Evolutionary conservation across 1,140 invertebrate species (phyloP), one percentile per base, ranked within the genome.

Genomic region (Drosophila oshimai): DNA sequence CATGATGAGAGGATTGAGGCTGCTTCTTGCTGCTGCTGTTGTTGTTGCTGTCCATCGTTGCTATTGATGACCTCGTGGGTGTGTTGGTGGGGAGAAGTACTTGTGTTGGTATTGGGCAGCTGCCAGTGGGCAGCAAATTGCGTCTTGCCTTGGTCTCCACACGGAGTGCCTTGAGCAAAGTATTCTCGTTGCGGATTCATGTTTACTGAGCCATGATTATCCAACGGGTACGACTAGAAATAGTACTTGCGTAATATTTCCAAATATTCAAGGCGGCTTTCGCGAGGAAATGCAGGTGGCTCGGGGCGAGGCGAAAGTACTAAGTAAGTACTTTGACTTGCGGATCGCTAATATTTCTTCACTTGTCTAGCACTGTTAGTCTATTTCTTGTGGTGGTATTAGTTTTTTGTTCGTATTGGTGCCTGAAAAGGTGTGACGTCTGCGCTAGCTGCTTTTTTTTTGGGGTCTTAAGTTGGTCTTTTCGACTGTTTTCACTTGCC

Each of bases 161-260:
- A 93, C 92, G 94, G 94, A 95, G 94, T 93, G 65, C 77, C 77
- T 79, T 71, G 47, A 92, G 92, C 89, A 88, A 91, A 90, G 89
- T 83, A 74, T 91, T 92, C 90, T 90, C 92, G 94, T 92, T 93
- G 89, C 87, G 91, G 92, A 94, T 92, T 94, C 94, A 95, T 95
- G 65, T 92, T 95, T 94, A 95, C 92, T 93, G 94, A 94, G 93
- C 94, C 94, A 95, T 95, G 93, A 94, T 94, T 94, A 92, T 86
- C 50, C 77, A 86, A 65, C 62, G 31, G 73, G 64, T 76, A 74
- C 65, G 65, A 51, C 68, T 61, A 87, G 81, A 87, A 87, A 87
- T 87, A 87, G 64, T 87, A 87, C 81, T 87, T 87, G 54, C 81
- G 81, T 87, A 87, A 87, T 83, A 87, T 87, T 87, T 87, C 81